Conservation (phyloP, 2,888 invertebrate species). For the Aphidoletes aphidimyza region DNA sequence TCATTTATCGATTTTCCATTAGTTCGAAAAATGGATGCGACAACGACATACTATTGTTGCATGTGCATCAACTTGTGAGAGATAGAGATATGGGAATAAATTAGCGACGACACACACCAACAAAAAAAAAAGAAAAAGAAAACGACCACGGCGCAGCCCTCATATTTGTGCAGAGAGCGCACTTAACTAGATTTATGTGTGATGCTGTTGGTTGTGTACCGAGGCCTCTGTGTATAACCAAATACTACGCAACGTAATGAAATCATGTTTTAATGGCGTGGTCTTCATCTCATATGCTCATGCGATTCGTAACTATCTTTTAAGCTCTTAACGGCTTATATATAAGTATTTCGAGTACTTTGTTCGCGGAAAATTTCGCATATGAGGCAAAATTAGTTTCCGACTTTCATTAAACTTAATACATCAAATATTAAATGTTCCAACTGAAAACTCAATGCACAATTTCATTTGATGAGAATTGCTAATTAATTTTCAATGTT, state of each 20-base stretch:
- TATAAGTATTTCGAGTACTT: background rate
- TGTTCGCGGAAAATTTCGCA: background rate
- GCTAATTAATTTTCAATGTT: constrained; percentile 23
- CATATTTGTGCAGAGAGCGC: background rate
- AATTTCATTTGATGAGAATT: background rate
- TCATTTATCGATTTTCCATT: constrained; percentile 36
- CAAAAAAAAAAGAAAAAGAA: too few relatives aligned
- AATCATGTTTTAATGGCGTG: constrained; percentile 51
- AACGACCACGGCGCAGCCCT: constrained; percentile 45
- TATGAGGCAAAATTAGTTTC: background rate
- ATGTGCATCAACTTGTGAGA: background rate
- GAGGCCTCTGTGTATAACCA: background rate
- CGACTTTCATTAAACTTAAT: constrained; percentile 39
- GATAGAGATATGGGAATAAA: constrained; percentile 12
- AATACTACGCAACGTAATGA: constrained; percentile 23
- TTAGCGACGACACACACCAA: too few relatives aligned
- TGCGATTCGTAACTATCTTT: background rate
- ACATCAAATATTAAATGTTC: constrained; percentile 34
- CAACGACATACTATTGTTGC: background rate
- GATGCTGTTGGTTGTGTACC: background rate
- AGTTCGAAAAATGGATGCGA: constrained; percentile 11
- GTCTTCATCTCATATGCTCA: background rate
- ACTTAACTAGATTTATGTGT: background rate
- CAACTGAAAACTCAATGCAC: constrained; percentile 1
- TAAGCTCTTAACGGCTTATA: background rate